phyloP scores from a whole-genome alignment of 2,888 invertebrate genomes.

The Mesodorylaimus sp. region DNA sequence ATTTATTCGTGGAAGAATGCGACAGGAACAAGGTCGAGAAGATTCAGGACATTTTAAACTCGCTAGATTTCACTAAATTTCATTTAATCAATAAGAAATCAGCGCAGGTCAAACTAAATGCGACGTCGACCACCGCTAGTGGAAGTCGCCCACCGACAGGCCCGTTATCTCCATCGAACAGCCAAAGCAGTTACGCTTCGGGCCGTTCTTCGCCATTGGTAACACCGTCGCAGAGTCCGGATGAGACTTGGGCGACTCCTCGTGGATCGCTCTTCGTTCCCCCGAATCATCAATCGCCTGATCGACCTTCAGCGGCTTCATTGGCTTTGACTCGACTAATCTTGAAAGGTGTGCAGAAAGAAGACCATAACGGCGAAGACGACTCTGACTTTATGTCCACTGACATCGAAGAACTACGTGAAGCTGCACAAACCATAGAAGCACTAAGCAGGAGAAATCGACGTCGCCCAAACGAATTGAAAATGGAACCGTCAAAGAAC shows the following conservation, averaged over 20 bases:
- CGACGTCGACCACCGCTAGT: background rate
- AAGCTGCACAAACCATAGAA: constrained; percentile 25
- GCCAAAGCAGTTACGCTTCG: background rate
- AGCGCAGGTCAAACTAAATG: background rate
- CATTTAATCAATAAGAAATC: background rate
- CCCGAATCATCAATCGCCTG: background rate
- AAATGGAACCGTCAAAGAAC: background rate
- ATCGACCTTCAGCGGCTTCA: no score
- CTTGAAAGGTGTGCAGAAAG: background rate
- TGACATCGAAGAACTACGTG: constrained; percentile 23
- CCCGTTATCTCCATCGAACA: no score
- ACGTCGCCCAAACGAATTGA: background rate
- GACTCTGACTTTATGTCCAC: constrained; percentile 10
- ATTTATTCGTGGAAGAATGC: constrained; percentile 6
- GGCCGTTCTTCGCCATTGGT: background rate
- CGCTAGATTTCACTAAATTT: constrained; percentile 1
- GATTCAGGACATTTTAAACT: constrained; percentile 2
- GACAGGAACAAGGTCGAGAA: background rate
- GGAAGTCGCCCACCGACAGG: background rate
- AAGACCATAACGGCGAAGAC: background rate
- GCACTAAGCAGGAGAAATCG: constrained; percentile 13
- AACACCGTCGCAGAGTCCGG: background rate
- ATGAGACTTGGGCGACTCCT: background rate
- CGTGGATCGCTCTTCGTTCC: background rate
- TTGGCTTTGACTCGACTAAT: no score